Base-by-base conservation (phyloP, 1,140 invertebrate genomes). In the Metaphire vulgaris region DNA sequence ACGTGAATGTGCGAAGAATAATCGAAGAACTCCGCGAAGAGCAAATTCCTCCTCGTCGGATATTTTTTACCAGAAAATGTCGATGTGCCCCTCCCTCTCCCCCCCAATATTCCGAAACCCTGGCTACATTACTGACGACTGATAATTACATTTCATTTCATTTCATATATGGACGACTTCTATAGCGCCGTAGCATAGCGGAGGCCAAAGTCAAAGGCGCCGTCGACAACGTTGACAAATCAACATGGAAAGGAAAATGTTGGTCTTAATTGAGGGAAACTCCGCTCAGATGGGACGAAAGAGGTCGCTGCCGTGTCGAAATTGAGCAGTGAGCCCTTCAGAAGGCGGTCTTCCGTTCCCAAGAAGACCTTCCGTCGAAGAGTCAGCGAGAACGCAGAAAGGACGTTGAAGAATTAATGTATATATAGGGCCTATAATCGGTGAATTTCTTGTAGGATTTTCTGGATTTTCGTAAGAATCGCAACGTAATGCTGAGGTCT, bases 401-500 rank as follows among this genome's bases (percentile, higher is more conserved):
- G 41, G 6, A n/a, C 34, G 31, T 72, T 33, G 26, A 6, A 41
- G 28, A n/a, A 41, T n/a, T 41, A 84, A 80, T 82, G 68, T 76
- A 28, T 30, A 31, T 72, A 33, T 69, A 33, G 28, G 69, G 64
- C n/a, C 31, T 75, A n/a, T 2, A 33, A 29, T 71, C 65, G 76
- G 28, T 34, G 16, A 16, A 29, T 34, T 21, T 34, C 21, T 69
- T 69, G n/a, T 56, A 85, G 92, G 91, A 93, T 81, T 93, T 93
- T 83, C 86, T 90, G 76, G 89, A 90, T 77, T 87, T 97, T 79
- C 89, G 92, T 79, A 91, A 91, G 79, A 92, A 95, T 81, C 90
- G 93, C 81, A 92, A 93, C 33, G 90, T 90, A 81, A 91, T 91
- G 80, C 87, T 99, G n/a, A 87, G 95, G 78, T 93, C 92, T 0